These are phyloP conservation scores for Hippopotamyrus pictus DNA, from an alignment of 2,797 vertebrate species.

Conservation along the genomic window DNA sequence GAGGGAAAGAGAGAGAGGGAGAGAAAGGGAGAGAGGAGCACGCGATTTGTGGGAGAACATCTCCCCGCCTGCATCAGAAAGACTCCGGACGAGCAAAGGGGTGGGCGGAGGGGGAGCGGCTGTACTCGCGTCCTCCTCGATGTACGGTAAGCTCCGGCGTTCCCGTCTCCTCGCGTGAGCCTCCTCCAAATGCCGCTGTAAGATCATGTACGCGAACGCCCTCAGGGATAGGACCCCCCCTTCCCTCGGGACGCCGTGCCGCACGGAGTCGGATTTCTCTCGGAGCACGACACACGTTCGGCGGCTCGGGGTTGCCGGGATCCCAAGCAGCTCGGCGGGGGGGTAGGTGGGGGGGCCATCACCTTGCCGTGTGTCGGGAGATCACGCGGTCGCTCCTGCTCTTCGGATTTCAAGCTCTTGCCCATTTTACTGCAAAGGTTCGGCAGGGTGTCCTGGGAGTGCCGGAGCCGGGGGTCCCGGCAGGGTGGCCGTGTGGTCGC, in stretches of 20 bases:
- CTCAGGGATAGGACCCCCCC: background rate
- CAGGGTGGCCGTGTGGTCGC: background rate
- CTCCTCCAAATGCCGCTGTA: background rate
- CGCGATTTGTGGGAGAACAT: conserved; percentile 39
- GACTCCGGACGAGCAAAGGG: conserved; percentile 30
- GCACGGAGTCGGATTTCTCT: background rate
- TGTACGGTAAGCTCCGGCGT: conserved; percentile 66
- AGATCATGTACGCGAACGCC: too few species aligned
- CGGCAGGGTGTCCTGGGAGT: background rate
- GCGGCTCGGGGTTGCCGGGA: background rate
- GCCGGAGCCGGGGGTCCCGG: background rate
- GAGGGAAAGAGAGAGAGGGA: conserved; percentile 13
- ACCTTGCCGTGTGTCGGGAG: background rate
- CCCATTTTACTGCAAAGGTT: background rate
- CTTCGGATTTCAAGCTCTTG: background rate
- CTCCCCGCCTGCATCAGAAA: conserved; percentile 48
- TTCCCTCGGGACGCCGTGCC: background rate
- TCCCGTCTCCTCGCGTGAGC: background rate
- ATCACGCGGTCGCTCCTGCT: background rate
- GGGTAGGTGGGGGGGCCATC: background rate
- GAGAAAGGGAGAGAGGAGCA: conserved; percentile 28
- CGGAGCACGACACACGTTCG: background rate
- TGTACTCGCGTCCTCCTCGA: conserved; percentile 50
- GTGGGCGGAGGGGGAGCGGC: conserved; percentile 36
- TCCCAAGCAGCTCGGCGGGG: background rate